Evolutionary conservation across 30 jellyfish, hydroid and myxozoan genomes (phyloP), one percentile per base, ranked within the genome.

Genomic region (Hydractinia echinata): DNA sequence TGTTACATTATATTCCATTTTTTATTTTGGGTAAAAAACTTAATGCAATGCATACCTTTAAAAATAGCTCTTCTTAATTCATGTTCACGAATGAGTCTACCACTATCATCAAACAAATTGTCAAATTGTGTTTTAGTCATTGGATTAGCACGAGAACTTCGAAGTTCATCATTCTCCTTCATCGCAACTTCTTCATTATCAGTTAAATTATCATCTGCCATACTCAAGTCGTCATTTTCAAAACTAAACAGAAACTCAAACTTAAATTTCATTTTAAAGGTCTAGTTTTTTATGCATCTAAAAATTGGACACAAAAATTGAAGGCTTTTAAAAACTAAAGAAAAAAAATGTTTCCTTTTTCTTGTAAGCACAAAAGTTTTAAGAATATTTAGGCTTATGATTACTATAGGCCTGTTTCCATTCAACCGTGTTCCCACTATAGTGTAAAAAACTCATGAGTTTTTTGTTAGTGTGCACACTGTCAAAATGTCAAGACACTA

Each of bases 61-160:
- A 91, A 91, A 3, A 91, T 86, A n/a, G 88, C 69, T 66, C 88
- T 86, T 39, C 91, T 83, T 13, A 91, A 76, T 10, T 86, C 88
- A 54, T 78, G 95, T 76, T 91, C 97, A 73, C 79, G 85, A n/a
- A 91, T 96, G 49, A 91, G 83, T 39, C 97, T 82, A 39, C 97
- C 97, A 86, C 92, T 86, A n/a, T 67, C 44, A 67, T 91, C 97
- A 77, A 91, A 86, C 73, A 55, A 74, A 5, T 81, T 82, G 56
- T 39, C 16, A 74, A 86, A 91, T 74, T 86, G 90, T 58, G 86
- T 96, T 61, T 66, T 81, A 7, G 95, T 71, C 72, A 90, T 71
- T 18, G 97, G 97, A 15, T 86, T 21, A 48, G 77, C 19, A 86
- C 97, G 84, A 74, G 82, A 18, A 83, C 78, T 39, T 71, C 79